Conservation (phyloP, 1,140 invertebrate genomes). For the Ceratina australensis region DNA sequence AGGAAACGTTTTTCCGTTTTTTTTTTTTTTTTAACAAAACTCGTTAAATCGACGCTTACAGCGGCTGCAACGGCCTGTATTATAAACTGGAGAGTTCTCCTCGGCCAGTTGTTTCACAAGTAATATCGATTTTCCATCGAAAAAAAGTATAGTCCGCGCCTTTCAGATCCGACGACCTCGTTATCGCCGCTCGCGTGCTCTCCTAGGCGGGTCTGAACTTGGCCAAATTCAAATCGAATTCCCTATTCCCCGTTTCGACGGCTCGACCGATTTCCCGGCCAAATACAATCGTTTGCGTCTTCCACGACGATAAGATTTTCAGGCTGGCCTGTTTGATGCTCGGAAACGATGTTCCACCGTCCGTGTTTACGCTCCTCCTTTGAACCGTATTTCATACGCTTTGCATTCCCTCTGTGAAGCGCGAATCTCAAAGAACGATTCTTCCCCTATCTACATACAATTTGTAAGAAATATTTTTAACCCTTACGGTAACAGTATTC, state of each 20-base stretch:
- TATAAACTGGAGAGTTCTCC: conserved; percentile 1
- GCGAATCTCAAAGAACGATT: too few relatives aligned
- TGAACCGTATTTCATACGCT: too few relatives aligned
- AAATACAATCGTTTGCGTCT: conserved; percentile 35
- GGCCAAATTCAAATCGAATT: conserved; percentile 48
- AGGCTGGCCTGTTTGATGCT: too few relatives aligned
- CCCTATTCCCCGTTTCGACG: conserved; percentile 12
- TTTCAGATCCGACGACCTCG: conserved; percentile 39
- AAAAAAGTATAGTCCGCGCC: conserved; percentile 26
- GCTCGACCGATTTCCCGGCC: conserved; percentile 13
- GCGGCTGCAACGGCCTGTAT: conserved; percentile 14
- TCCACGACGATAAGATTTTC: neutral
- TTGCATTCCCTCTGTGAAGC: too few relatives aligned
- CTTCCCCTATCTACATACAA: too few relatives aligned
- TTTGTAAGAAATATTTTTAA: too few relatives aligned
- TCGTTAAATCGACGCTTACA: neutral
- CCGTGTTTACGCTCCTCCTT: too few relatives aligned
- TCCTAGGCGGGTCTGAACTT: conserved; percentile 29
- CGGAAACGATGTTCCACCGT: too few relatives aligned
- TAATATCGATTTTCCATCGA: conserved; percentile 42
- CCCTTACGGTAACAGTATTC: too few relatives aligned
- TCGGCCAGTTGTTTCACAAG: conserved; percentile 21
- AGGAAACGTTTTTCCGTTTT: too few relatives aligned
- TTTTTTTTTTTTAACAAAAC: neutral
- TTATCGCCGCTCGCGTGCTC: conserved; percentile 39